Base-by-base conservation (phyloP, 1,140 invertebrate genomes). In the Drosophila ficusphila region DNA sequence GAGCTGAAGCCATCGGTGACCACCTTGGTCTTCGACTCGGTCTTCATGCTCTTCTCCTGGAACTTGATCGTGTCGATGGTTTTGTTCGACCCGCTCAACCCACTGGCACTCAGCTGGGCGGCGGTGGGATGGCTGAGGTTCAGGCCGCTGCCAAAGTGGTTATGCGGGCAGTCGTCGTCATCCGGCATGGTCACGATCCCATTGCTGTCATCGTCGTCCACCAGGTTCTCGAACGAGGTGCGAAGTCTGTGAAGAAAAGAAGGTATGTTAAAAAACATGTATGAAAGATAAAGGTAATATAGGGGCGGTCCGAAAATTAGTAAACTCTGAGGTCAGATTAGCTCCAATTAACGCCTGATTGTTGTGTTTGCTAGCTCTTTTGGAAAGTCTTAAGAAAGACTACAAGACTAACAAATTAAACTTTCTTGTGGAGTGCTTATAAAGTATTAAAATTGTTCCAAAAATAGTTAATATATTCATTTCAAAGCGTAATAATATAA, bases 1-100 rank as follows among this genome's bases (percentile, higher is more conserved):
- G 96, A 94, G 92, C 95, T 97, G 88, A 95, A 96, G 46, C 95
- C 95, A 83, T 97, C 96, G 36, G 95, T 95, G n/a, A 96, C 93
- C 7, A 96, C 94, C 88, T 96, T 96, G 1, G 95, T 96, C 68
- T 96, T 96, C 9, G 95, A 95, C 3, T 95, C 95, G 19, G 95
- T 96, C 23, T 95, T 96, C 77, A 94, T 93, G 76, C 94, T 94
- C 82, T 96, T 96, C 91, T 96, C 95, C 92, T 96, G 96, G 90
- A 94, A 97, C 92, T 94, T 96, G 89, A 96, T 93, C 79, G 94
- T 95, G 91, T 95, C 94, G 72, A 91, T 85, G 14, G 89, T 88
- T 44, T 89, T 91, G 36, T 68, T 82, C 19, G 89, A 90, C 19
- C 89, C 89, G 42, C 75, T 89, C 36, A 90, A 36, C 5, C 48